Percentiles rank a stretch among this genome's conserved stretches.
Conservation (phyloP, 2,888 invertebrate genomes). For the Drosophila helvetica region DNA sequence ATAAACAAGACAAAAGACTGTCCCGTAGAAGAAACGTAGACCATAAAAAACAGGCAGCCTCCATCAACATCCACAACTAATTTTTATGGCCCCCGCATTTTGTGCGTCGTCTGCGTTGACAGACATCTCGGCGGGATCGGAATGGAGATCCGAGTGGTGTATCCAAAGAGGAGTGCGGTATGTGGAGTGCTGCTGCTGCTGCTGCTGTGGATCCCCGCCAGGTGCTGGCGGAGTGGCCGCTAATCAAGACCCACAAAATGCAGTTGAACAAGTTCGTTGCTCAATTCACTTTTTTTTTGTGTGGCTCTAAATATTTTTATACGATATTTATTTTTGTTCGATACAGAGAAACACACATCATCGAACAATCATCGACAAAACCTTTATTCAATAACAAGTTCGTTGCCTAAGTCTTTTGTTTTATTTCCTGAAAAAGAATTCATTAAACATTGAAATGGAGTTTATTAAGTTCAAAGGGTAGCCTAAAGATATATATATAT, state of each 20-base stretch:
- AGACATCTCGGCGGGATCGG: slow-evolving; percentile 77
- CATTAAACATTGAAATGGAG: neutral
- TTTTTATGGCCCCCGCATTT: slow-evolving; percentile 68
- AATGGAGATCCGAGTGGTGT: neutral
- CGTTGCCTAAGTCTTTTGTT: slow-evolving; percentile 56
- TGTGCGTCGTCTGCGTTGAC: slow-evolving; percentile 63
- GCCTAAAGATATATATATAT: neutral
- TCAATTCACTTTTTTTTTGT: slow-evolving; percentile 35
- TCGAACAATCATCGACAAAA: slow-evolving; percentile 10
- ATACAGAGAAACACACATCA: slow-evolving; percentile 8
- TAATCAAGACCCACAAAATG: slow-evolving; percentile 59
- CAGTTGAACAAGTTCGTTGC: slow-evolving; percentile 55
- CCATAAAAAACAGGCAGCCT: slow-evolving; percentile 67
- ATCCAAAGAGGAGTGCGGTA: neutral
- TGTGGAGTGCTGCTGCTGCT: neutral
- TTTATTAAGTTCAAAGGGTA: neutral
- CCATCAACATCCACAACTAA: slow-evolving; percentile 54
- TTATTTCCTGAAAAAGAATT: slow-evolving; percentile 12
- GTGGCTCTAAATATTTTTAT: slow-evolving; percentile 23
- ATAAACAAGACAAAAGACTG: slow-evolving; percentile 23
- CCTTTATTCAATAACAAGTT: slow-evolving; percentile 47
- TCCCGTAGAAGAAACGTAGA: slow-evolving; percentile 63
- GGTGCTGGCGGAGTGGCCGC: slow-evolving; percentile 13
- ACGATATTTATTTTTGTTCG: neutral
- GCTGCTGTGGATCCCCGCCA: neutral